Conservation (phyloP, 2,797 vertebrate genomes). For the Meda fulgida region DNA sequence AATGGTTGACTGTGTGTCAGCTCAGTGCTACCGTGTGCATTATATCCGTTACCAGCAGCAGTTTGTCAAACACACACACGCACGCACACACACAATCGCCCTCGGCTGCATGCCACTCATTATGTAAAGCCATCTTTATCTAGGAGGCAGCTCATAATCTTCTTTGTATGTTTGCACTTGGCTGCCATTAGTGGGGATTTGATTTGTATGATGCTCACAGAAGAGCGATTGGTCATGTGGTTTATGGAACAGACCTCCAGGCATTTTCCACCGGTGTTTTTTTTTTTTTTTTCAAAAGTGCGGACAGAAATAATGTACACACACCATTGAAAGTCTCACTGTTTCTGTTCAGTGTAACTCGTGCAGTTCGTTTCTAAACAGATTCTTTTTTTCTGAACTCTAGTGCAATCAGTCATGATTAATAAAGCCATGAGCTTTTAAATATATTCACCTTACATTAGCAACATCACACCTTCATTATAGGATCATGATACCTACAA, state of each 20-base stretch:
- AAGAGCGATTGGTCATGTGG: slow-evolving; percentile 67
- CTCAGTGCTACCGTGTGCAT: slow-evolving; percentile 71
- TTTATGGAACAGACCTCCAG: slow-evolving; percentile 68
- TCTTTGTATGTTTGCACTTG: slow-evolving; percentile 78
- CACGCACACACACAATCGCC: background rate
- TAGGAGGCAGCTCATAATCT: slow-evolving; percentile 72
- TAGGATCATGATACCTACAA: background rate
- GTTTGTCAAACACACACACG: slow-evolving; percentile 36
- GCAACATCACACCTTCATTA: background rate
- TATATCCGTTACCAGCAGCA: slow-evolving; percentile 67
- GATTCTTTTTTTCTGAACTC: background rate
- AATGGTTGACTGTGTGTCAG: slow-evolving; percentile 79
- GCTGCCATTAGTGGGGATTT: slow-evolving; percentile 80
- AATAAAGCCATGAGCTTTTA: background rate
- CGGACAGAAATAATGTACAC: slow-evolving; percentile 48
- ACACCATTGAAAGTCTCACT: background rate
- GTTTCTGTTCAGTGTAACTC: background rate
- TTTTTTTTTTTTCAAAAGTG: slow-evolving; percentile 58
- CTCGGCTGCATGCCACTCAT: slow-evolving; percentile 62
- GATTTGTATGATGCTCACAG: slow-evolving; percentile 75
- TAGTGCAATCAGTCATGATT: background rate
- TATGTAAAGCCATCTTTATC: slow-evolving; percentile 78
- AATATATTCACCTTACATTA: background rate
- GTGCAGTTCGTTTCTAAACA: background rate
- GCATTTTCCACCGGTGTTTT: slow-evolving; percentile 48